phyloP scores from a whole-genome alignment of 2,888 invertebrate genomes.

The Nemotelus pantherinus region DNA sequence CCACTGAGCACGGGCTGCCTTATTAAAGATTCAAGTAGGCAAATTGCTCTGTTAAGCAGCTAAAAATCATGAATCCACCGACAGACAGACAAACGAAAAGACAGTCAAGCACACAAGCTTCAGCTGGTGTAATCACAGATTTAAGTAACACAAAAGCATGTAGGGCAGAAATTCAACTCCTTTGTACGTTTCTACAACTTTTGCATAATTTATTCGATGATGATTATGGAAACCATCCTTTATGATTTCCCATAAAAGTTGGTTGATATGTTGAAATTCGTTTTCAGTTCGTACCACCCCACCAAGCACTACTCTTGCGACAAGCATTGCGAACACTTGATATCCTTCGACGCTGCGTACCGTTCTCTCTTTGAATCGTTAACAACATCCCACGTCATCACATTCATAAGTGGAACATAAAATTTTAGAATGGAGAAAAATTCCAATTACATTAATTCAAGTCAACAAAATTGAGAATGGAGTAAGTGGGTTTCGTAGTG shows the following conservation, averaged over 20 bases:
- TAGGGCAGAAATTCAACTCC: conserved; percentile 31
- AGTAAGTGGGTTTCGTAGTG: background rate
- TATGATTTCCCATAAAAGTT: conserved; percentile 43
- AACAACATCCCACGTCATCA: conserved; percentile 42
- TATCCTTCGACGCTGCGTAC: conserved; percentile 1
- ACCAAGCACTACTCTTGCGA: background rate
- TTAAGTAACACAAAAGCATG: conserved; percentile 27
- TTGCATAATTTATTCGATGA: conserved; percentile 47
- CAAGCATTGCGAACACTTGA: conserved; percentile 16
- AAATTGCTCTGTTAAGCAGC: conserved; percentile 51
- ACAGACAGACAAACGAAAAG: conserved; percentile 26
- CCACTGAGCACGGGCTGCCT: conserved; percentile 6
- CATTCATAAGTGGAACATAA: conserved; percentile 45
- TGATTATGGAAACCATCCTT: conserved; percentile 45
- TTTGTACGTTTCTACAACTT: conserved; percentile 46
- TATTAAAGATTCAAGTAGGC: conserved; percentile 51
- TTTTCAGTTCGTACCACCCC: conserved; percentile 3
- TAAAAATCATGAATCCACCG: conserved; percentile 46
- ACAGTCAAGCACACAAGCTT: conserved; percentile 2
- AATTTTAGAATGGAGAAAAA: conserved; percentile 37
- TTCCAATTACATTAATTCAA: conserved; percentile 45
- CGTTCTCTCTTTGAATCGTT: conserved; percentile 15
- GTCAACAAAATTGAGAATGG: conserved; percentile 24
- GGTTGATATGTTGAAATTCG: conserved; percentile 42
- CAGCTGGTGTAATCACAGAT: conserved; percentile 41